Evolutionary conservation across 2,113 vertebrate genomes (phyloP), one percentile per base, ranked within the genome.

Genomic region (Rhea americana): DNA sequence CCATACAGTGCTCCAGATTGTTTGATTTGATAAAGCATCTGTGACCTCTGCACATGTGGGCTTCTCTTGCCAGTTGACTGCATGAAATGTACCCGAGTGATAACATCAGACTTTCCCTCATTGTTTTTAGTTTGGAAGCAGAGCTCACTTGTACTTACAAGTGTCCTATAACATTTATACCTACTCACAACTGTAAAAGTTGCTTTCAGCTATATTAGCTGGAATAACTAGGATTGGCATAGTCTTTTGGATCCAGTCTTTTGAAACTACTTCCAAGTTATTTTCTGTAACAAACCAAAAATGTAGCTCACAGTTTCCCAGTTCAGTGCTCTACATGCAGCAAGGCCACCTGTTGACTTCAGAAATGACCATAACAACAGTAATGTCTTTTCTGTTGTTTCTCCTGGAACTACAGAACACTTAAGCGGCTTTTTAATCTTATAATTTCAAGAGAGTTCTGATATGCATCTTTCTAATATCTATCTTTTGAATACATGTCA

Each of bases 201-300:
- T 93, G 73, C 58, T 93, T 90, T 70, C 73, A 76, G 10, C 48
- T 91, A 5, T 35, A 58, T 76, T 55, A 77, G 61, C 68, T 93
- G 35, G 5, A 85, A 85, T 92, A 86, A 84, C 58, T 28, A 88
- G 39, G 15, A 68, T 66, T 83, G 88, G 83, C 75, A 39, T 73
- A 62, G n/a, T 45, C 51, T 68, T 88, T 73, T 76, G 53, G 50
- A 61, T 61, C 25, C 16, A 76, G 12, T 35, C 76, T 88, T 91
- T 74, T 66, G 70, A 91, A 90, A 77, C 32, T 41, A 32, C n/a
- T 91, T 82, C 48, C 43, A 91, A 83, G 16, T 16, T 47, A 90
- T 93, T 86, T 86, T 24, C 47, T 78, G 39, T 83, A 91, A 90
- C 61, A 93, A 95, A 86, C 2, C 62, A 82, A 68, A 58, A 91